Evolutionary conservation across 2,113 vertebrate genomes (phyloP), one percentile per base, ranked within the genome.

Genomic region (Antigone vipio): DNA sequence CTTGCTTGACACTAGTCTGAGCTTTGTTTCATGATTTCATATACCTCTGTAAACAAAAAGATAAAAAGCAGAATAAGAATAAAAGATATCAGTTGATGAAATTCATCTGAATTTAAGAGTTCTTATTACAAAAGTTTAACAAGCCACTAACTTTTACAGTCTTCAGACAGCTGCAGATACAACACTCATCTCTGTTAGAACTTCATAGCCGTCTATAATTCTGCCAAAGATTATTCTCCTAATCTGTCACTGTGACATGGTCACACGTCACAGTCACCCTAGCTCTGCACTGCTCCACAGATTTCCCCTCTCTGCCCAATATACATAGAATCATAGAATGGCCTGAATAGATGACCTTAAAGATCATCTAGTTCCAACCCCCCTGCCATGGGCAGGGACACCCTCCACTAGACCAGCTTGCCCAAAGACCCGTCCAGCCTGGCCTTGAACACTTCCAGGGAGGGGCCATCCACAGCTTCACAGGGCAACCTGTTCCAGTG

Each of bases 211-310:
- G 77, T 74, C 88, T 87, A 78, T 89, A 93, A 95, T 89, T 86
- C 89, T 93, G 86, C 38, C 93, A 84, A 81, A 92, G 68, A 92
- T 96, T 95, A 92, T 95, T 91, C 93, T 95, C 72, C 80, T 84
- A 84, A 95, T 95, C 60, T 87, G 86, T 95, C 91, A 95, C 72
- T 86, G 56, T 84, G 95, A 87, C 76, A 78, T 34, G 29, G 56
- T 88, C 79, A 77, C 76, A 95, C 0, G 12, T 88, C 85, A 95
- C 34, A 59, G 32, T 55, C 79, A 77, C 72, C 63, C 49, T 20
- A 92, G 42, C 38, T 84, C 32, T 62, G 47, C 68, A 45, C 2
- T 76, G n/a, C 32, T 88, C 47, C 32, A 80, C 58, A 67, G 50
- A 88, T 83, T 62, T 74, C 42, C 20, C 12, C 42, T 82, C 45